Base-by-base conservation (phyloP, 2,113 vertebrate genomes). In the Anolis sagrei region DNA sequence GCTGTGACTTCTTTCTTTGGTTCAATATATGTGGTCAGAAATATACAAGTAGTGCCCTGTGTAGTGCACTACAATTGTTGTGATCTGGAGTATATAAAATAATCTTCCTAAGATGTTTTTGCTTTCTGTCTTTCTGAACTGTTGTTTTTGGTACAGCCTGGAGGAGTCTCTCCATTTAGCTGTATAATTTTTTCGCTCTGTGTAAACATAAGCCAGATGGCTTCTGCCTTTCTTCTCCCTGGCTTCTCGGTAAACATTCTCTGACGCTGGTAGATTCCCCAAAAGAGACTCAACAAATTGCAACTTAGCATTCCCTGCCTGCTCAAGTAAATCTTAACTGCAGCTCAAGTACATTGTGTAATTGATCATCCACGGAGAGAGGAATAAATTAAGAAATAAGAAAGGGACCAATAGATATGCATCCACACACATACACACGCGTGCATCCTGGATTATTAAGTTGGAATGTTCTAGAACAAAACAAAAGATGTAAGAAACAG, bases 151-250 rank as follows among this genome's bases (percentile, higher is more conserved):
- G 27, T 58, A 61, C 51, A 62, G 51, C 34, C 36, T 21, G 23
- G 29, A 86, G 69, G 58, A 34, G 39, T 64, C 8, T 70, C 76
- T 79, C 74, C 44, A 68, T 84, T 84, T 58, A 70, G 83, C 83
- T 39, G 7, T 68, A 49, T 78, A 78, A 77, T 84, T 58, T n/a
- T 7, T 54, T 19, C 32, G 4, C 27, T 54, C 14, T 61, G 58
- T 34, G 77, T 84, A 84, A 80, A 74, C 70, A 58, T 74, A 74
- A 79, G 82, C 84, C 86, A 84, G 82, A 88, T 88, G 82, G 86
- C 69, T 66, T 44, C 61, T 76, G 70, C 44, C 61, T 84, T 68
- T 54, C 87, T 68, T 80, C 85, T 68, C 70, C 77, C 69, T 66
- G 49, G 70, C 58, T 84, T 75, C 76, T 79, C 36, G 68, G 66